Base-by-base conservation (phyloP, 2,888 invertebrate genomes). In the Empis livida region DNA sequence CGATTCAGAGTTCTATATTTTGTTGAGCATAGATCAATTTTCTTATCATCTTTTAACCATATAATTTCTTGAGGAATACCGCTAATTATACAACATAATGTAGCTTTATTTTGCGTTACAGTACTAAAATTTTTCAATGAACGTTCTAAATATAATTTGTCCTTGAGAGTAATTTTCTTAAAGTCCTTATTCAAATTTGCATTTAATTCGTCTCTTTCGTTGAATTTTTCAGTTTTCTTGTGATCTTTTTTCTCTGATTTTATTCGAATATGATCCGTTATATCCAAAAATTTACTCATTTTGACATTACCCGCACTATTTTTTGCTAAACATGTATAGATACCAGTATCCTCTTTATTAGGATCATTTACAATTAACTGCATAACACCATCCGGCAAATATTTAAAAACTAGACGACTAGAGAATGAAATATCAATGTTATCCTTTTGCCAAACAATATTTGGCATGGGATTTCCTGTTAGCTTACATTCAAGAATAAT, bases 281-380 rank as follows among this genome's bases (percentile, higher is more conserved):
- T 55, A 44, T 67, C 64, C 1, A 68, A 54, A 39, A 64, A 62
- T 54, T 66, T 68, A 49, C 65, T 64, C 1, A 66, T 60, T 50
- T 66, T 66, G 59, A 63, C 63, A 49, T 64, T 59, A 5, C 81
- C 82, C 17, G 79, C 71, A 2, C 78, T 75, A 60, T 80, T 85
- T 61, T 82, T 82, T 1, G 86, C 87, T 60, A 76, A 78, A 59
- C 88, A 89, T 0, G 80, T 82, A 57, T 86, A 89, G 49, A 77
- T 74, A 8, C 86, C 88, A 44, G 77, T 79, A 58, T 89, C 88
- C 3, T 71, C 71, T 13, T 71, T 65, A 41, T 72, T 72, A 0
- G 87, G 85, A 45, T 74, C 71, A 23, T 67, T 69, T 51, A 89
- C 80, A 14, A 77, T 71, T 13, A 89, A 62, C 51, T 80, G 76